A percentile compares a stretch with the other conserved stretches of the same genome.
phyloP scores from a whole-genome alignment of 2,113 vertebrate species.

The Ovis aries region DNA sequence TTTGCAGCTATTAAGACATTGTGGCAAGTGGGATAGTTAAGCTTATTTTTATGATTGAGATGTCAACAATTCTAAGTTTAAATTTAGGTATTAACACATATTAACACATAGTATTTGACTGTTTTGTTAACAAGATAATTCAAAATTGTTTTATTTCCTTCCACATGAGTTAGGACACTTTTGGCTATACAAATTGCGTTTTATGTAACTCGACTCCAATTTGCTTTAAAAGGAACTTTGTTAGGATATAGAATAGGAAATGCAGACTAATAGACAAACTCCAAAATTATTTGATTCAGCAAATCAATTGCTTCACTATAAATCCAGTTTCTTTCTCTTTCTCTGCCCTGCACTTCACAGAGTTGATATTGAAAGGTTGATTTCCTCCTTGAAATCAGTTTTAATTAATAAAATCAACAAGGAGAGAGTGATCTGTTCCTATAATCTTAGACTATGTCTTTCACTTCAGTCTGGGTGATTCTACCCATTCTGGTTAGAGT shows the following conservation, averaged over 20 bases:
- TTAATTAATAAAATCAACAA: neutral
- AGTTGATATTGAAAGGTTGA: neutral
- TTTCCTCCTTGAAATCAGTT: neutral
- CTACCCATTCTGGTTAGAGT: neutral
- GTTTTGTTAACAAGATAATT: slow-evolving; percentile 1
- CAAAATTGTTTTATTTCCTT: slow-evolving; percentile 1
- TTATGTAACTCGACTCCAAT: neutral
- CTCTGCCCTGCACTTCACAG: neutral
- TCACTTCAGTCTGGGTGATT: neutral
- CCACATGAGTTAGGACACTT: neutral
- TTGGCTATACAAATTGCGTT: neutral
- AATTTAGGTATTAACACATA: neutral
- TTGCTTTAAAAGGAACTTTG: neutral
- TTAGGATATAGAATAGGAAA: neutral
- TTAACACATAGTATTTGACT: neutral
- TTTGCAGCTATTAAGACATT: neutral
- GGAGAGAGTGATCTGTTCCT: neutral
- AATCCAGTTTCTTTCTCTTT: neutral
- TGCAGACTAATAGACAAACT: neutral
- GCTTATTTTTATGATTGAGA: neutral
- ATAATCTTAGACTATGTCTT: neutral
- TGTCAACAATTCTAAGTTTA: slow-evolving; percentile 1
- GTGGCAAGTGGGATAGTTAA: neutral
- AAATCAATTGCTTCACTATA: neutral
- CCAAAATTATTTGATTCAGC: neutral